Percentiles rank a stretch among this genome's conserved stretches.
Conservation (phyloP, 1,140 invertebrate species). For the Oncopeltus fasciatus region DNA sequence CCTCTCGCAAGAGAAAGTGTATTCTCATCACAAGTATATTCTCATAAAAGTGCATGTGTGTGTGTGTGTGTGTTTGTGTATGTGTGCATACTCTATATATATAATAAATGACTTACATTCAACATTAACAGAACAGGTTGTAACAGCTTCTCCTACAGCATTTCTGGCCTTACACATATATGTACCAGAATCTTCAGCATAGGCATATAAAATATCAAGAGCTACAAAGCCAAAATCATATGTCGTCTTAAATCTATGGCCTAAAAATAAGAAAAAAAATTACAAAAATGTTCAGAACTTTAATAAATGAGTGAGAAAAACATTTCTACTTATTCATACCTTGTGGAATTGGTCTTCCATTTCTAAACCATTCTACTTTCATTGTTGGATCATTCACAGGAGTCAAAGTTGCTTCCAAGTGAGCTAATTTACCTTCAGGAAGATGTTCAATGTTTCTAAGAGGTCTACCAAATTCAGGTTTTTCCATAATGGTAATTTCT, state of each 20-base stretch:
- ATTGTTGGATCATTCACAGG: conserved; percentile 90
- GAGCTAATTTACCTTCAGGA: conserved; percentile 75
- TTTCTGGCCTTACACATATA: conserved; percentile 92
- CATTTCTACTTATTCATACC: too few species aligned
- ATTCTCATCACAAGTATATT: too few species aligned
- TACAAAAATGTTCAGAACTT: too few species aligned
- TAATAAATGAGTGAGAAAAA: too few species aligned
- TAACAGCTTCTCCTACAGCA: conserved; percentile 78
- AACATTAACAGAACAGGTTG: conserved; percentile 71
- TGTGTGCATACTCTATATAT: too few species aligned
- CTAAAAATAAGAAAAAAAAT: conserved; percentile 21
- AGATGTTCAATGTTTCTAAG: conserved; percentile 69
- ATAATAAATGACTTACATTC: conserved; percentile 56
- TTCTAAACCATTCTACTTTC: conserved; percentile 89
- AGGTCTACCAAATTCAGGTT: conserved; percentile 77
- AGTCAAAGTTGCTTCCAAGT: conserved; percentile 87
- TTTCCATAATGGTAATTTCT: conserved; percentile 60
- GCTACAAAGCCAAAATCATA: conserved; percentile 94
- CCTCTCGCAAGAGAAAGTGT: too few species aligned
- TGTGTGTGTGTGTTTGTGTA: too few species aligned
- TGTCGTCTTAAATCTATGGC: conserved; percentile 79
- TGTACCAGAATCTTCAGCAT: conserved; percentile 85
- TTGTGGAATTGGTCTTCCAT: conserved; percentile 76
- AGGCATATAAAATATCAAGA: conserved; percentile 88
- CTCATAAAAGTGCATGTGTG: too few species aligned